These are phyloP conservation scores for Hydrophis major DNA, from an alignment of 2,797 vertebrate species.

Conservation along the genomic window DNA sequence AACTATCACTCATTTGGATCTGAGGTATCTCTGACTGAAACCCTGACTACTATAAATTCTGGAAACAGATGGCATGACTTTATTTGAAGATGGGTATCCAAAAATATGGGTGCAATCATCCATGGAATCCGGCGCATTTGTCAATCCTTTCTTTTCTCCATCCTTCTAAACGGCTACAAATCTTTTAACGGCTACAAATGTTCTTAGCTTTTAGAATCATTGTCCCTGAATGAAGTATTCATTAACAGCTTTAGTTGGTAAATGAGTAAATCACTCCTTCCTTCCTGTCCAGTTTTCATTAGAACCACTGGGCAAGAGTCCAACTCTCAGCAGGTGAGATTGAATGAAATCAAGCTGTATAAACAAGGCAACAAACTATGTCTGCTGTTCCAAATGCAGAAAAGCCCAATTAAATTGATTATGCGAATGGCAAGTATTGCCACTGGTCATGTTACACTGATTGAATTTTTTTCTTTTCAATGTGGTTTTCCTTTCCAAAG, in stretches of 20 bases:
- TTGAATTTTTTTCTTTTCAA: neutral
- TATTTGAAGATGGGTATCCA: neutral
- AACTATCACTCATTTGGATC: neutral
- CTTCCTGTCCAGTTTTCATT: neutral
- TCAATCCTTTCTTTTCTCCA: neutral
- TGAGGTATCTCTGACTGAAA: neutral
- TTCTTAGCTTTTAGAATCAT: neutral
- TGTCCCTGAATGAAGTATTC: neutral
- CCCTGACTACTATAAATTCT: neutral
- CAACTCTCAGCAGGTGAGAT: neutral
- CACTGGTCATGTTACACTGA: neutral
- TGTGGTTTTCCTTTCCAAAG: neutral
- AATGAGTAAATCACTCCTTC: neutral
- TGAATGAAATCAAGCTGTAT: neutral
- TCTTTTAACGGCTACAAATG: neutral
- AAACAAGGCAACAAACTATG: neutral
- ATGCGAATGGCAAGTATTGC: neutral
- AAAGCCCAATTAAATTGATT: neutral
- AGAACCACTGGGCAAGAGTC: neutral
- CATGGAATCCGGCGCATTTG: neutral
- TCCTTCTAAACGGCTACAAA: neutral
- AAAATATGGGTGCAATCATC: neutral
- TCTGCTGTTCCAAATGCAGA: neutral
- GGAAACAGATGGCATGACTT: neutral
- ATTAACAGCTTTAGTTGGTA: neutral